These are phyloP conservation scores for Pseudolaguvia tuberculata DNA, from an alignment of 2,113 vertebrate genomes.

Conservation along the genomic window DNA sequence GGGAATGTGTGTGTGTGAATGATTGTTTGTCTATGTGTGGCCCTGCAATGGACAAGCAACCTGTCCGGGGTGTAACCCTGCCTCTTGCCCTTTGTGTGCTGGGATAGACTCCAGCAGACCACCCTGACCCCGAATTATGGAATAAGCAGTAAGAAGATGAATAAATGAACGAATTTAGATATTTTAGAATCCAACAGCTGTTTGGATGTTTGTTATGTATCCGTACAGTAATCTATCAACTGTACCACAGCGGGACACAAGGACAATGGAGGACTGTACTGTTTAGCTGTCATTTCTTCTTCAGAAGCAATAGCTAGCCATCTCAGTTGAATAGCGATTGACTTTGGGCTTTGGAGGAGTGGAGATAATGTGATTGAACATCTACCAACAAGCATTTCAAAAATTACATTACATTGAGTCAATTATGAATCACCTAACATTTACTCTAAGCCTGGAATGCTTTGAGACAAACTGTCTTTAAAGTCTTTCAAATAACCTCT, in stretches of 20 bases:
- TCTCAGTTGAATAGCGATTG: slow-evolving; percentile 17
- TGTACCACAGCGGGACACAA: slow-evolving; percentile 32
- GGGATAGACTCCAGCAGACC: too few species aligned
- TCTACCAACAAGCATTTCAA: slow-evolving; percentile 16
- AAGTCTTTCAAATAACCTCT: slow-evolving; percentile 22
- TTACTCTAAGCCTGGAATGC: not conserved
- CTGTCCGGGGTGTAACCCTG: too few species aligned
- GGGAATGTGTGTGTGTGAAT: too few species aligned
- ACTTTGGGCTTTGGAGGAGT: slow-evolving; percentile 22
- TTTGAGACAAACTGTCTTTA: slow-evolving; percentile 7
- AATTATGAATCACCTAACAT: slow-evolving; percentile 1
- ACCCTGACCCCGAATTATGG: too few species aligned
- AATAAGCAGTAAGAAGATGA: too few species aligned
- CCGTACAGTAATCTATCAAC: slow-evolving; percentile 34
- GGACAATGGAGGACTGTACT: slow-evolving; percentile 14
- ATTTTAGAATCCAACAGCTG: slow-evolving; percentile 32
- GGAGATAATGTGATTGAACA: slow-evolving; percentile 27
- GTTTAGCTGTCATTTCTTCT: slow-evolving; percentile 36
- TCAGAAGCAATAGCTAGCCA: slow-evolving; percentile 16
- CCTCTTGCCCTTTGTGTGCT: too few species aligned
- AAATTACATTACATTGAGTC: not conserved
- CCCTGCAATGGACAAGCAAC: too few species aligned
- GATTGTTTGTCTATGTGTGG: too few species aligned
- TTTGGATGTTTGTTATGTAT: slow-evolving; percentile 26
- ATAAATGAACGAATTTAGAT: too few species aligned